Conservation (phyloP, 2,888 invertebrate genomes). For the Campoletis raptor region DNA sequence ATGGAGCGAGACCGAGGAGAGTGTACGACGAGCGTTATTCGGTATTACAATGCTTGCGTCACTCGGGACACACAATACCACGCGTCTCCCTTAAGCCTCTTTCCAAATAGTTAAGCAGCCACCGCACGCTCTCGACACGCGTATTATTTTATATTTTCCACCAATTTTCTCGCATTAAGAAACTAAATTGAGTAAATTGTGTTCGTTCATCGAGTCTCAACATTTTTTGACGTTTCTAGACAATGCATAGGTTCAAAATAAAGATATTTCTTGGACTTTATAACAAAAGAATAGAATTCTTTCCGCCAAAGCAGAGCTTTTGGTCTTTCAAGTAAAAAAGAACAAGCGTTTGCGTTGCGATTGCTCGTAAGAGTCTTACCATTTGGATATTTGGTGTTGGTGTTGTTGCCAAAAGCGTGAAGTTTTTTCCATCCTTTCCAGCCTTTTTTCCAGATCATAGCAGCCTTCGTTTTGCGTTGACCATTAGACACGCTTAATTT, state of each 20-base stretch:
- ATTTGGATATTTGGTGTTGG: slow-evolving; percentile 89
- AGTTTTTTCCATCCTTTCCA: slow-evolving; percentile 92
- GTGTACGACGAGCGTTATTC: slow-evolving; percentile 55
- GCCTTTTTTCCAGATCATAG: slow-evolving; percentile 83
- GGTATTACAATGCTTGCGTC: slow-evolving; percentile 64
- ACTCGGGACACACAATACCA: slow-evolving; percentile 57
- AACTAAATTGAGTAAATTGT: slow-evolving; percentile 4
- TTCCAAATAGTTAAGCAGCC: background rate
- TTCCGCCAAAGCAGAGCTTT: background rate
- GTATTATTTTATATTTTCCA: slow-evolving; percentile 5
- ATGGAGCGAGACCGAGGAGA: slow-evolving; percentile 57
- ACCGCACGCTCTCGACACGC: background rate
- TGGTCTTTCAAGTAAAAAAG: background rate
- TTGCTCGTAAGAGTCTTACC: slow-evolving; percentile 69
- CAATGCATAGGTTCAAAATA: background rate
- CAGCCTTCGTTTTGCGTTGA: slow-evolving; percentile 81
- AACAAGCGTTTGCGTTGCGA: background rate
- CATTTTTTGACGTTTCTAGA: background rate
- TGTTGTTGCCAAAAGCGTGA: slow-evolving; percentile 90
- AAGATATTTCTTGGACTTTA: slow-evolving; percentile 17
- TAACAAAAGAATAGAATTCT: background rate
- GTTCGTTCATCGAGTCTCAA: background rate
- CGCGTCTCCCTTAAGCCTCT: background rate
- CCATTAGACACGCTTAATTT: slow-evolving; percentile 71
- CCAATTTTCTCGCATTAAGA: slow-evolving; percentile 18